phyloP scores from a whole-genome alignment of 1,140 invertebrate species.

The Anastrepha obliqua region DNA sequence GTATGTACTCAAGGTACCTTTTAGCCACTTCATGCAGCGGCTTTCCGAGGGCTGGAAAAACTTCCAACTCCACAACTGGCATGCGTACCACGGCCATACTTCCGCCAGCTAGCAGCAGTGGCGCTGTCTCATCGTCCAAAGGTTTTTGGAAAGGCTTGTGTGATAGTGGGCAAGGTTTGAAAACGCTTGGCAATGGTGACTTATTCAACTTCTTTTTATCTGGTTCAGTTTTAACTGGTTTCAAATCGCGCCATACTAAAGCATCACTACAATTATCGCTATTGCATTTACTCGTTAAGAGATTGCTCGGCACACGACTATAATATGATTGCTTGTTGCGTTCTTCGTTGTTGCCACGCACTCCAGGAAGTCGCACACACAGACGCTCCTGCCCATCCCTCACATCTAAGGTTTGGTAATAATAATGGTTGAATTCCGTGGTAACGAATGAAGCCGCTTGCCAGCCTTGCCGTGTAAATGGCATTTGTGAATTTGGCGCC shows the following conservation, averaged over 20 bases:
- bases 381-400: slow-evolving; percentile 62
- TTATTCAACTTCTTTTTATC: slow-evolving; percentile 63
- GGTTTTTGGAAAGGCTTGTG: slow-evolving; percentile 67
- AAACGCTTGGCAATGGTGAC: slow-evolving; percentile 63
- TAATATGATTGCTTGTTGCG: slow-evolving; percentile 65
- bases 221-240: slow-evolving; percentile 60
- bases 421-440: slow-evolving; percentile 68
- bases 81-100: slow-evolving; percentile 71
- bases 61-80: slow-evolving; percentile 69
- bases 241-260: slow-evolving; percentile 58
- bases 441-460: slow-evolving; percentile 70
- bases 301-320: slow-evolving; percentile 58
- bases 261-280: slow-evolving; percentile 63
- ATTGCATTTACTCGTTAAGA: slow-evolving; percentile 13
- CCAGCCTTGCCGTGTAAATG: slow-evolving; percentile 71
- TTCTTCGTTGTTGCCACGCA: slow-evolving; percentile 65
- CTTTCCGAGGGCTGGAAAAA: slow-evolving; percentile 66
- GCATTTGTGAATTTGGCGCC: slow-evolving; percentile 61
- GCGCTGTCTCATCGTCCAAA: slow-evolving; percentile 68
- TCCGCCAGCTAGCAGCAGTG: slow-evolving; percentile 65
- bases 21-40: slow-evolving; percentile 70
- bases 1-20: slow-evolving; percentile 69
- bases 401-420: slow-evolving; percentile 66
- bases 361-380: slow-evolving; percentile 64
- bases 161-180: slow-evolving; percentile 69